Conservation (phyloP, 92 coral and sea anemone genomes). For the Siderastrea siderea region DNA sequence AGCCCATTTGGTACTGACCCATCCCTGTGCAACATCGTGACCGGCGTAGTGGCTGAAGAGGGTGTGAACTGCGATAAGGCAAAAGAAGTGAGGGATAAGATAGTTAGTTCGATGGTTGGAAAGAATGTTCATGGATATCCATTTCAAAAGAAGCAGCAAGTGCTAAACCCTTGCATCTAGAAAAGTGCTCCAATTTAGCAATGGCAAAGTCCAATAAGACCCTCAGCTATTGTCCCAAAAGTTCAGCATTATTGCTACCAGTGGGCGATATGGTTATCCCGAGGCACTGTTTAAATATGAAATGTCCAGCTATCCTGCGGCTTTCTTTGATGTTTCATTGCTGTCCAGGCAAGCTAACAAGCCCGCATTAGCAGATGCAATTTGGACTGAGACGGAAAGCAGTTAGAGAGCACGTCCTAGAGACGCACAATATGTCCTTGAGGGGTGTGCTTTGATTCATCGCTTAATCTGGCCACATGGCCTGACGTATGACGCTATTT, state of each 20-base stretch:
- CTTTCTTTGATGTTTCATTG: slow-evolving; percentile 50
- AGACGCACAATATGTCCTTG: slow-evolving; percentile 21
- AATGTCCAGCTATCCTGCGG: slow-evolving; percentile 45
- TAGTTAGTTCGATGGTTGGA: slow-evolving; percentile 17
- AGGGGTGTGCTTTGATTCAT: slow-evolving; percentile 60
- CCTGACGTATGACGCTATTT: slow-evolving; percentile 19
- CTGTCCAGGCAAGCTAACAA: slow-evolving; percentile 44
- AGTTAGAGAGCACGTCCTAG: neutral
- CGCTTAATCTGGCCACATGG: slow-evolving; percentile 53
- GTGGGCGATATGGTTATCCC: slow-evolving; percentile 37
- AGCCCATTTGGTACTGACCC: slow-evolving; percentile 33
- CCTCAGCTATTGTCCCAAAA: slow-evolving; percentile 57
- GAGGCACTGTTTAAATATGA: slow-evolving; percentile 38
- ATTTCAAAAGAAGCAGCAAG: slow-evolving; percentile 36
- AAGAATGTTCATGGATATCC: slow-evolving; percentile 31
- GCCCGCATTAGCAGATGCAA: slow-evolving; percentile 28
- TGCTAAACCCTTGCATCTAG: slow-evolving; percentile 48
- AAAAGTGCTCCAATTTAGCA: slow-evolving; percentile 24
- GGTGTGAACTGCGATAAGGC: slow-evolving; percentile 52
- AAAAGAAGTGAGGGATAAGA: slow-evolving; percentile 36
- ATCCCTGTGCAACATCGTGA: slow-evolving; percentile 31
- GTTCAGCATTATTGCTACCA: slow-evolving; percentile 57
- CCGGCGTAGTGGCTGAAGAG: slow-evolving; percentile 27
- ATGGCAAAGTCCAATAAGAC: slow-evolving; percentile 36
- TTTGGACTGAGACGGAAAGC: neutral